A percentile compares a stretch with the other conserved stretches of the same genome.
These are phyloP conservation scores for Nemurella pictetii DNA, from an alignment of 2,888 invertebrate species.

Conservation along the genomic window DNA sequence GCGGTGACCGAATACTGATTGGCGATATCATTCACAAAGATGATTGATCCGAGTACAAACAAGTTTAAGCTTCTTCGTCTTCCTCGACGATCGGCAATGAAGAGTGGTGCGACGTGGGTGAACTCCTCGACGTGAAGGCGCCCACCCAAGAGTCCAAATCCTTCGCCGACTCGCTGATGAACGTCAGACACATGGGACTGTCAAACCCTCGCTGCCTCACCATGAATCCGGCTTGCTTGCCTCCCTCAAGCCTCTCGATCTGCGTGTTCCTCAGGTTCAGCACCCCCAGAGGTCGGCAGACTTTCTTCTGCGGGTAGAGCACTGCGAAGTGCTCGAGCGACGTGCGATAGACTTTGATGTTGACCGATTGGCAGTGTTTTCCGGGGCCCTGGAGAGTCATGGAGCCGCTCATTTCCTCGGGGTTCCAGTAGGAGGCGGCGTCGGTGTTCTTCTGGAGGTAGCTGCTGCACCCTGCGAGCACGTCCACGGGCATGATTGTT, in stretches of 20 bases:
- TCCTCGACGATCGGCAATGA: conserved; percentile 65
- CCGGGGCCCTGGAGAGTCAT: conserved; percentile 62
- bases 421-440: conserved; percentile 56
- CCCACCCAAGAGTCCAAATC: conserved; percentile 63
- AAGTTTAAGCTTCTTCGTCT: conserved; percentile 55
- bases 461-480: conserved; percentile 50
- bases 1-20: conserved; percentile 17
- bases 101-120: conserved; percentile 56
- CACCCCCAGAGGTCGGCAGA: conserved; percentile 64
- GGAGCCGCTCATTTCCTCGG: conserved; percentile 66
- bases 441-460: conserved; percentile 47
- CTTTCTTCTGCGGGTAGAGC: conserved; percentile 65
- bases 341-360: conserved; percentile 66
- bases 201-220: conserved; percentile 67
- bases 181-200: conserved; percentile 60
- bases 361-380: conserved; percentile 62
- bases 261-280: conserved; percentile 63
- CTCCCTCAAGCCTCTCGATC: conserved; percentile 58
- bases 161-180: conserved; percentile 59
- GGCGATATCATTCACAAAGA: background rate
- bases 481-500: conserved; percentile 53
- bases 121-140: conserved; percentile 59
- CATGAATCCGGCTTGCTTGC: conserved; percentile 54
- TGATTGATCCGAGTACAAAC: background rate
- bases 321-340: conserved; percentile 68